Conservation (phyloP, 2,113 vertebrate species). For the Aldabrachelys gigantea region DNA sequence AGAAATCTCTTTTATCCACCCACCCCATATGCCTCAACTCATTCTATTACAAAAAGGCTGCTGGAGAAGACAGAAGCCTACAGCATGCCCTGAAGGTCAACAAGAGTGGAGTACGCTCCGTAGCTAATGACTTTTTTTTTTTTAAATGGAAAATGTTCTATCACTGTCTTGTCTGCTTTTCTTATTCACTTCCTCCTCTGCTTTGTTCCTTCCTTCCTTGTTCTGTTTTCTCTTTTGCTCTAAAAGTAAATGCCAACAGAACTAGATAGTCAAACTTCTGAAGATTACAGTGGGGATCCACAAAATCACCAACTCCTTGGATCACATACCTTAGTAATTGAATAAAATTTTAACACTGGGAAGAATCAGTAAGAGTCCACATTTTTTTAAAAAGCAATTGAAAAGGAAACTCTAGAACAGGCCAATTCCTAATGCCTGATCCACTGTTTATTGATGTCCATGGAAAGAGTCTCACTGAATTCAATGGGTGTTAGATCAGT, state of each 20-base stretch:
- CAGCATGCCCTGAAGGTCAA: background rate
- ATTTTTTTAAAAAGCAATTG: background rate
- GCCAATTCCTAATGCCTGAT: background rate
- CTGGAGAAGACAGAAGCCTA: background rate
- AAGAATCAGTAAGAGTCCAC: background rate
- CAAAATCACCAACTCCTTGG: background rate
- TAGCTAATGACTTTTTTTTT: background rate
- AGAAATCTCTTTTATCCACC: background rate
- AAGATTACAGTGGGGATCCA: background rate
- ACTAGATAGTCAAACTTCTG: background rate
- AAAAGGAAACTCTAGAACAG: background rate
- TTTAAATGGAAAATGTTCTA: background rate
- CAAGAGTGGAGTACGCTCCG: rapidly evolving
- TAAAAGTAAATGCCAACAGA: background rate
- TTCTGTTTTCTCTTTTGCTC: background rate
- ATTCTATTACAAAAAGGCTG: background rate
- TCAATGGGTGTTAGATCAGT: background rate
- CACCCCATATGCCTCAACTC: rapidly evolving
- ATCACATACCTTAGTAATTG: background rate
- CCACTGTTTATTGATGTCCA: background rate
- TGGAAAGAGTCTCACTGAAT: background rate
- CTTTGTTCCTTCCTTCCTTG: background rate
- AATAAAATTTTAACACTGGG: background rate
- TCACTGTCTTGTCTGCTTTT: background rate
- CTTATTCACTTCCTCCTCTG: background rate